Evolutionary conservation across 2,797 vertebrate genomes (phyloP).

Genomic region (Acrocephalus scirpaceus): DNA sequence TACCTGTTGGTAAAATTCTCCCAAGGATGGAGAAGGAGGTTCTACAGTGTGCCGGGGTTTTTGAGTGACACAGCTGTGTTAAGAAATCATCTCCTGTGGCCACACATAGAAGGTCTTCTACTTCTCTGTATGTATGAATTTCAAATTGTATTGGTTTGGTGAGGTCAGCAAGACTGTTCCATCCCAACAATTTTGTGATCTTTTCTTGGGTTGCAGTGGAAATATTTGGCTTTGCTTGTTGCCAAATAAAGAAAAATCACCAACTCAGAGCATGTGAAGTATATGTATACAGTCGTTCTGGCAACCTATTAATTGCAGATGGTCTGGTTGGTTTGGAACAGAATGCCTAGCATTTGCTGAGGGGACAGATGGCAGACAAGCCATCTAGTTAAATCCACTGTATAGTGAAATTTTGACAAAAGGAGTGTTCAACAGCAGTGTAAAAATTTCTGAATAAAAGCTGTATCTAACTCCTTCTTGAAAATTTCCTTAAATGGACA

Average conservation of each 20-base stretch:
- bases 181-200: neutral
- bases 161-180: neutral
- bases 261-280: constrained; percentile 8
- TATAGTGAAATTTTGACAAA: constrained; percentile 21
- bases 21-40: neutral
- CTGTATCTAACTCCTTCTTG: neutral
- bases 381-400: constrained; percentile 8
- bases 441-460: neutral
- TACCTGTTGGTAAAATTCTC: neutral
- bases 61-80: neutral
- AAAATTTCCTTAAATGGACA: neutral
- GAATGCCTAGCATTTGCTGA: constrained; percentile 26
- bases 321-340: constrained; percentile 48
- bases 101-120: rapidly evolving
- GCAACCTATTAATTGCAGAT: constrained; percentile 58
- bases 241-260: constrained; percentile 47
- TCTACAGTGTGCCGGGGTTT: neutral
- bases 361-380: constrained; percentile 54
- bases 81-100: neutral
- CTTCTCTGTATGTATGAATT: neutral
- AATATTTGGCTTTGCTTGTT: constrained; percentile 51
- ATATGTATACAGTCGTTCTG: constrained; percentile 16
- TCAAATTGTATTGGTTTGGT: neutral
- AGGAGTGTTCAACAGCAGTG: neutral
- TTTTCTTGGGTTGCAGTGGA: constrained; percentile 1